Evolutionary conservation across 2,888 invertebrate species (phyloP), one percentile per base, ranked within the genome.

Genomic region (Stenichneumon culpator): DNA sequence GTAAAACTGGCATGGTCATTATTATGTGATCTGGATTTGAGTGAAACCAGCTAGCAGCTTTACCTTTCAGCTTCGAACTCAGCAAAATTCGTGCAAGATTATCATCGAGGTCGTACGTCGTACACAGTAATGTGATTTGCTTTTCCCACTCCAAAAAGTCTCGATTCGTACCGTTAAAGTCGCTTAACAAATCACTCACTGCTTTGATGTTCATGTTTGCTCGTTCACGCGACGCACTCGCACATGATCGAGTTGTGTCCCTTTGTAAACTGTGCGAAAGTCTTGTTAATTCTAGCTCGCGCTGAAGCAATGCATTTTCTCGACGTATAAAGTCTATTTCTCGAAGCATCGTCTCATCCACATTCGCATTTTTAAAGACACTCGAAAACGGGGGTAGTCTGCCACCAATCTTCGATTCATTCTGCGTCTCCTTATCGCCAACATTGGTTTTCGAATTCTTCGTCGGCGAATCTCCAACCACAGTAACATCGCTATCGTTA

Each of bases 31-130:
- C 84, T 3, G 84, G 82, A 28, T 67, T 47, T 22, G 82, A 84
- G n/a, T 82, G 82, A 5, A 78, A 72, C 84, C 81, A 82, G 22
- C 82, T 63, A n/a, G 73, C 63, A n/a, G 81, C 77, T 39, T 67
- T 75, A 19, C 68, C 73, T 63, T 81, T 84, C 19, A 81, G 57
- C 39, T 54, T 69, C 78, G 44, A 69, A 1, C 74, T 69, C 9
- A 82, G 79, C 14, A 77, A n/a, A 32, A 79, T 52, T 77, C 68
- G 82, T 54, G 50, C 36, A 11, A 32, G 22, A 9, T 63, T 39
- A 32, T 79, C 79, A 4, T 79, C 65, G 0, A 82, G 28, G 3
- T 47, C n/a, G 63, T 82, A 82, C 36, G 79, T 69, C 22, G 25
- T 14, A 25, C 57, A 72, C 19, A 78, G 28, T 54, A 77, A 78